Conservation (phyloP, 2,113 vertebrate genomes). For the Macrotus californicus region DNA sequence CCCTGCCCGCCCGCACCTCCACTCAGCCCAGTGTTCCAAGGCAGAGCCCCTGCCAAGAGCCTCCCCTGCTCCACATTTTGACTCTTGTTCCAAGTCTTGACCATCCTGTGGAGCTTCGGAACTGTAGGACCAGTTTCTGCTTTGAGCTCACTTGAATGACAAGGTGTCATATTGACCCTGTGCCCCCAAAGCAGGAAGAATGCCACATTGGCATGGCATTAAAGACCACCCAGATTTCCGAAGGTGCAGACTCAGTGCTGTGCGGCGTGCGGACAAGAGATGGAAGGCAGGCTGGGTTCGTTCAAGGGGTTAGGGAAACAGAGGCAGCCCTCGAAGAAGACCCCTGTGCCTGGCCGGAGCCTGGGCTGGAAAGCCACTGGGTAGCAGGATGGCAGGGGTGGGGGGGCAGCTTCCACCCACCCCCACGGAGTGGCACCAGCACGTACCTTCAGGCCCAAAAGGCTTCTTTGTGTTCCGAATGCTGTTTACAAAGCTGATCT, state of each 20-base stretch:
- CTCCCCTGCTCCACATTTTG: neutral
- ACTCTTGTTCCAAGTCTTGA: too few species aligned
- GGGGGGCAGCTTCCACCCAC: rapidly evolving
- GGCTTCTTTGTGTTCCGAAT: neutral
- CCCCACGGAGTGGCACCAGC: rapidly evolving
- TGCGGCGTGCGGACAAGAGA: rapidly evolving
- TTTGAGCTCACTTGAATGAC: neutral
- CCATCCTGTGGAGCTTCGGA: rapidly evolving
- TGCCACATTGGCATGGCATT: too few species aligned
- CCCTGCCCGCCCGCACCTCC: rapidly evolving
- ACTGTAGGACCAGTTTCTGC: rapidly evolving
- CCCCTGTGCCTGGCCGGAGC: rapidly evolving
- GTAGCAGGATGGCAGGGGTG: rapidly evolving
- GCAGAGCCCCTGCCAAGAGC: neutral
- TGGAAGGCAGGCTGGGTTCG: neutral
- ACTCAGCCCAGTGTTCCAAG: rapidly evolving
- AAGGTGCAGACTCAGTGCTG: rapidly evolving
- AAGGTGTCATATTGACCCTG: neutral
- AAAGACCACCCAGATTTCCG: neutral
- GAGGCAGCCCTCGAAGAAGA: rapidly evolving
- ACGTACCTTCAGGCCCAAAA: rapidly evolving
- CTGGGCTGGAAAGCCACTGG: rapidly evolving
- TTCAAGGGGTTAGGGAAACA: rapidly evolving
- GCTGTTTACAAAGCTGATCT: neutral
- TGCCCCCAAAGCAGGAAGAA: neutral